Percentiles rank a stretch among this genome's conserved stretches.
phyloP scores from a whole-genome alignment of 1,140 invertebrate species.

The Drosophila grimshawi region DNA sequence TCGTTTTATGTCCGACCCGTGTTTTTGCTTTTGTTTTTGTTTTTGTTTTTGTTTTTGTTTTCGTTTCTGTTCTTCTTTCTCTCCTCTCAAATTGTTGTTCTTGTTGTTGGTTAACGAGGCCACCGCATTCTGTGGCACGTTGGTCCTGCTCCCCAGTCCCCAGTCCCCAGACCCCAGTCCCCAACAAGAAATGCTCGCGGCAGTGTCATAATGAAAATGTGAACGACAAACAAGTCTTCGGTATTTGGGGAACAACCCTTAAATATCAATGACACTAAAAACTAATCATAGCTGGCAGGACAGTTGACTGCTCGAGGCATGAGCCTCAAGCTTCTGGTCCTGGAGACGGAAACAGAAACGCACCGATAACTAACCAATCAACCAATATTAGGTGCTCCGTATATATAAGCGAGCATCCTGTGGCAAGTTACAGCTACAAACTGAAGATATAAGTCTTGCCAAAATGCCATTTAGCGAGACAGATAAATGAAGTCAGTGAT shows the following conservation, averaged over 20 bases:
- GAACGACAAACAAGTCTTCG: slow-evolving; percentile 27
- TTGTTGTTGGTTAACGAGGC: slow-evolving; percentile 51
- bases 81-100: slow-evolving; percentile 18
- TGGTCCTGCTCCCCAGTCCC: not conserved
- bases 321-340: too few species aligned
- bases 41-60: slow-evolving; percentile 11
- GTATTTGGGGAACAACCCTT: slow-evolving; percentile 17
- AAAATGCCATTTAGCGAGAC: too few species aligned
- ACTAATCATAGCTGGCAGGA: too few species aligned
- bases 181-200: slow-evolving; percentile 40
- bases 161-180: not conserved
- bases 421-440: too few species aligned
- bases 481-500: not conserved
- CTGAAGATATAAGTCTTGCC: too few species aligned
- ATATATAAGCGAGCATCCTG: too few species aligned
- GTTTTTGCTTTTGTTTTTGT: slow-evolving; percentile 34
- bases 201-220: slow-evolving; percentile 53
- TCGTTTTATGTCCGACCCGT: slow-evolving; percentile 56
- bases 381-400: too few species aligned
- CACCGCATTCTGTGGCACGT: slow-evolving; percentile 52
- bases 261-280: too few species aligned
- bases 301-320: not conserved
- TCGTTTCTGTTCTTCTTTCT: slow-evolving; percentile 25
- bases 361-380: too few species aligned
- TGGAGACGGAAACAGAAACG: too few species aligned